These are phyloP conservation scores for Anthoscopus minutus DNA, from an alignment of 2,113 vertebrate species.

Conservation along the genomic window DNA sequence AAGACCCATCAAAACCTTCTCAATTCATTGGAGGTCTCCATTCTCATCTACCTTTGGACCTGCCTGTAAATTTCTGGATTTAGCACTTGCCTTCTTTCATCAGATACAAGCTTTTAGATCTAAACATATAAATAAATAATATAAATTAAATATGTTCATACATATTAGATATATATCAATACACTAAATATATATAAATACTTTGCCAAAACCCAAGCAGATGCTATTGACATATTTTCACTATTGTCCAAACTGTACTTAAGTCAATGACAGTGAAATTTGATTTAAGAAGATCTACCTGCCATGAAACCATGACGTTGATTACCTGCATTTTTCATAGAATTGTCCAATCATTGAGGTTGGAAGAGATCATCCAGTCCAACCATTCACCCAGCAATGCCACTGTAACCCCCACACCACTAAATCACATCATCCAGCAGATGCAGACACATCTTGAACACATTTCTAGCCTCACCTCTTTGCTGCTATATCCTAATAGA, in stretches of 20 bases:
- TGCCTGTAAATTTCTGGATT: background rate
- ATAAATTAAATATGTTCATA: background rate
- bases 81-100: background rate
- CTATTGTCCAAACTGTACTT: background rate
- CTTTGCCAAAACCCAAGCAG: background rate
- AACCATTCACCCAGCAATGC: accelerated
- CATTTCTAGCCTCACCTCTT: background rate
- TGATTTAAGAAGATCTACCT: background rate
- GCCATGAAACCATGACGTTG: background rate
- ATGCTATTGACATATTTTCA: background rate
- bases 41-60: background rate
- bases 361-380: background rate
- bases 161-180: background rate
- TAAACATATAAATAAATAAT: background rate
- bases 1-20: background rate
- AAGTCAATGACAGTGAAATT: background rate
- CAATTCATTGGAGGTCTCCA: background rate
- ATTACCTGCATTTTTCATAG: background rate
- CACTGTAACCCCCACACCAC: background rate
- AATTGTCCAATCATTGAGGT: background rate
- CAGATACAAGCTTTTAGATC: background rate
- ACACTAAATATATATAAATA: background rate
- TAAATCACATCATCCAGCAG: background rate
- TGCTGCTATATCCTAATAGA: background rate
- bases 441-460: background rate